These are phyloP conservation scores for Mus minutoides DNA, from an alignment of 2,797 vertebrate species.

Conservation along the genomic window DNA sequence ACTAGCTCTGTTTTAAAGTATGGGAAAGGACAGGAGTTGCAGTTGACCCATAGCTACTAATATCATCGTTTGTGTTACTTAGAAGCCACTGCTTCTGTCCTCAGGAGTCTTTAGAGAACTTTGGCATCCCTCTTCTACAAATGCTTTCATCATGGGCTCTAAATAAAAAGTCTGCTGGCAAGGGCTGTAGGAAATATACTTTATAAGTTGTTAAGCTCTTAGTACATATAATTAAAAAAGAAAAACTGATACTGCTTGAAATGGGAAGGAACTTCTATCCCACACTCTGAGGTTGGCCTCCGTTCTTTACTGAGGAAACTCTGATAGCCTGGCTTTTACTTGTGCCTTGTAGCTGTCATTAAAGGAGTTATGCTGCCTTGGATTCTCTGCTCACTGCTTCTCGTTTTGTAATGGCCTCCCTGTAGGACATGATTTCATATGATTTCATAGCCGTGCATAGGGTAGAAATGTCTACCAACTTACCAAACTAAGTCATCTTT, in stretches of 20 bases:
- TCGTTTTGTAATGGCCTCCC: neutral
- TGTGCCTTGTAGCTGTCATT: neutral
- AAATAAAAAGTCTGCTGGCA: conserved; percentile 4
- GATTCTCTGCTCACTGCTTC: neutral
- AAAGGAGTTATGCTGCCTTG: neutral
- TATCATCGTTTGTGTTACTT: neutral
- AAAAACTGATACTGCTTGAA: neutral
- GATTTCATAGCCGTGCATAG: neutral
- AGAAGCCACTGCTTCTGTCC: conserved; percentile 24
- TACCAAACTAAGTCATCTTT: conserved; percentile 18
- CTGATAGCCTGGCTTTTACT: neutral
- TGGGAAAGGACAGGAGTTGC: neutral
- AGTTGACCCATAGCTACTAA: neutral
- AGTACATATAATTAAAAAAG: neutral
- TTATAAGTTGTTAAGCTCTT: neutral
- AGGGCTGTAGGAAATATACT: neutral
- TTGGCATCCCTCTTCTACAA: neutral
- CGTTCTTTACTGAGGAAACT: neutral
- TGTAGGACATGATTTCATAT: neutral
- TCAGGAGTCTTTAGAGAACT: neutral
- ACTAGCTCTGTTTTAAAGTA: neutral
- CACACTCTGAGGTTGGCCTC: neutral
- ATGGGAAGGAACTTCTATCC: neutral
- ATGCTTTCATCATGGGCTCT: conserved; percentile 16
- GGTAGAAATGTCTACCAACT: neutral